These are phyloP conservation scores for Frankliniella fusca DNA, from an alignment of 2,888 invertebrate species.

Conservation along the genomic window DNA sequence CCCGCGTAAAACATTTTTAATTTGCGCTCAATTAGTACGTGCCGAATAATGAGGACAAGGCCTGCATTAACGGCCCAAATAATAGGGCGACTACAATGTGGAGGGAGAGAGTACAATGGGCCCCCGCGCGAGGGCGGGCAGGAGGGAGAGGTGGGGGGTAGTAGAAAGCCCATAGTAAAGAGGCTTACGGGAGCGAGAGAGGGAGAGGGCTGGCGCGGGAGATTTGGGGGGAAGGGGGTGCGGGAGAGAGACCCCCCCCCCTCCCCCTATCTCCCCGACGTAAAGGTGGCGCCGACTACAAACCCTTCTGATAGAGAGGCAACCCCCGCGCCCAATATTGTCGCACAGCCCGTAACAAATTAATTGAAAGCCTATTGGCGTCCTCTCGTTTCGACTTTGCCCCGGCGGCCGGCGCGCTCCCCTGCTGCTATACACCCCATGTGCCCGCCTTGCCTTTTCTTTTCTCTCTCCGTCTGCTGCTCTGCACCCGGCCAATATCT, in stretches of 20 bases:
- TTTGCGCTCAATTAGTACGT: background rate
- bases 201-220: background rate
- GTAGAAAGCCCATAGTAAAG: background rate
- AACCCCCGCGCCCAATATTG: background rate
- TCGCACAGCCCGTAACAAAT: constrained; percentile 19
- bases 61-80: background rate
- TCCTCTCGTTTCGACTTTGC: constrained; percentile 11
- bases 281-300: background rate
- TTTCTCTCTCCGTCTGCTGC: background rate
- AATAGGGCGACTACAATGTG: background rate
- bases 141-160: background rate
- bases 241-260: background rate
- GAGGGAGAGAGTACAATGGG: background rate
- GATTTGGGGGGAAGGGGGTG: background rate
- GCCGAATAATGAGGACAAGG: background rate
- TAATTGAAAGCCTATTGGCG: constrained; percentile 24
- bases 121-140: background rate
- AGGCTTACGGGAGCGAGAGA: background rate
- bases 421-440: background rate
- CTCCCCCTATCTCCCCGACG: no score
- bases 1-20: background rate
- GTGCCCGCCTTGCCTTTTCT: background rate
- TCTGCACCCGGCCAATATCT: background rate
- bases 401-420: background rate
- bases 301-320: background rate